Evolutionary conservation across 1,140 invertebrate species (phyloP), one percentile per base, ranked within the genome.

Genomic region (Portunus trituberculatus): DNA sequence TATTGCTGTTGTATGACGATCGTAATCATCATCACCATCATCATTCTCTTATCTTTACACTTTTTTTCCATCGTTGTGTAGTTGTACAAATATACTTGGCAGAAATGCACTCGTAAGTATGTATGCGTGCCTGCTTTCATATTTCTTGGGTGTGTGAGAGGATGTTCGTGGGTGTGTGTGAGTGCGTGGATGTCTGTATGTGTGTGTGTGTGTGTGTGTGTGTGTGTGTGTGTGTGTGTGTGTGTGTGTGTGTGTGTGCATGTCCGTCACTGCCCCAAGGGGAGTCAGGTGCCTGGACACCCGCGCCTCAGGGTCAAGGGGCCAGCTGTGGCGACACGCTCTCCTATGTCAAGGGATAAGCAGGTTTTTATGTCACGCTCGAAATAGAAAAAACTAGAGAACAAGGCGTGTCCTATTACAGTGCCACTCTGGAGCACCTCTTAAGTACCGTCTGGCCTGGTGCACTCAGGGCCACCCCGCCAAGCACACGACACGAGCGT

Each of bases 121-220:
- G 83, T 84, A 25, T 84, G 83, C 25, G 20, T 84, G 83, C n/a
- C 20, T 82, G 76, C 28, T 20, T 82, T 20, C 28, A 28, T 82
- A 28, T 82, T 20, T 82, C 20, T 82, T 82, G 76, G 20, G 83
- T 84, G 83, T 84, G 83, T 84, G 83, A 16, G 83, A 16, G 83
- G 8, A 25, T 84, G 83, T 7, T 1, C 0, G 83, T 84, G 83
- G 0, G 83, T 84, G 76, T 1, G 86, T 87, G 86, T 87, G 86
- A 29, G 84, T 87, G 86, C 29, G 86, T 87, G 86, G 39, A 31
- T 32, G 86, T 87, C 31, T 32, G 86, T 87, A 2, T 87, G 86
- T 87, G 86, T 87, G 86, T 87, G 86, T 87, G 86, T 87, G 86
- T 87, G 86, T 87, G 86, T 87, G 86, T 87, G 86, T 84, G 83